phyloP scores from a whole-genome alignment of 2,797 vertebrate genomes.

The Anableps anableps region DNA sequence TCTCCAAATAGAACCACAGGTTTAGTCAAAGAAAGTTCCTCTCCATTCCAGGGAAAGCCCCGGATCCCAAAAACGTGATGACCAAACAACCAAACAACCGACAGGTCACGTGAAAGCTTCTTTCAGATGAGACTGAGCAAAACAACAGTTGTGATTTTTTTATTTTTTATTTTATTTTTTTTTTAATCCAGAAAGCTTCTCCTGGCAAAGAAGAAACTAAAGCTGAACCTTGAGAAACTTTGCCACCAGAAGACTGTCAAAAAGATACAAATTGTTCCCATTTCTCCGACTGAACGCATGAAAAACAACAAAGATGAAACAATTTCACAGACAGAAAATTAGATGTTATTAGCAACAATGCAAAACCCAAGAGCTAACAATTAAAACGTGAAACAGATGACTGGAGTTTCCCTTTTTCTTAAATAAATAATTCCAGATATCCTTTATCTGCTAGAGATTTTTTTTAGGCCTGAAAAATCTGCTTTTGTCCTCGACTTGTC shows the following conservation, averaged over 20 bases:
- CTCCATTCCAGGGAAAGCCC: too few relatives aligned
- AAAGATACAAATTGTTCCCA: not conserved
- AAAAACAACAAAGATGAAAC: not conserved
- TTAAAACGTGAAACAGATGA: not conserved
- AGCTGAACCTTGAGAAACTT: not conserved
- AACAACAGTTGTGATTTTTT: too few relatives aligned
- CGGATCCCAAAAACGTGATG: too few relatives aligned
- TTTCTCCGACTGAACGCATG: not conserved
- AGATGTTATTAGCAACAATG: not conserved
- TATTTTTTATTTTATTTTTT: rapidly evolving
- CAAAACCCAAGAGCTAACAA: not conserved
- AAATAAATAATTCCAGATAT: not conserved
- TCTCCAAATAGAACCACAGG: too few relatives aligned
- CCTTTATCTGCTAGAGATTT: not conserved
- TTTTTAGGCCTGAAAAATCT: not conserved
- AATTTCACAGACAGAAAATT: not conserved
- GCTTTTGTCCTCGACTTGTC: not conserved
- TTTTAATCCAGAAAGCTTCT: not conserved
- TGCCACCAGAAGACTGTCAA: not conserved
- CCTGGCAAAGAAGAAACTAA: not conserved
- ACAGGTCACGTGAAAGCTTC: too few relatives aligned
- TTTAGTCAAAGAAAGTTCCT: too few relatives aligned
- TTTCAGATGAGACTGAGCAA: too few relatives aligned
- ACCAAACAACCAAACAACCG: too few relatives aligned
- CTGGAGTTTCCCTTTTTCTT: not conserved